Percentiles rank a stretch among this genome's conserved stretches.
Evolutionary conservation across 2,888 invertebrate species (phyloP).

Genomic region (Geotrupes spiniger): DNA sequence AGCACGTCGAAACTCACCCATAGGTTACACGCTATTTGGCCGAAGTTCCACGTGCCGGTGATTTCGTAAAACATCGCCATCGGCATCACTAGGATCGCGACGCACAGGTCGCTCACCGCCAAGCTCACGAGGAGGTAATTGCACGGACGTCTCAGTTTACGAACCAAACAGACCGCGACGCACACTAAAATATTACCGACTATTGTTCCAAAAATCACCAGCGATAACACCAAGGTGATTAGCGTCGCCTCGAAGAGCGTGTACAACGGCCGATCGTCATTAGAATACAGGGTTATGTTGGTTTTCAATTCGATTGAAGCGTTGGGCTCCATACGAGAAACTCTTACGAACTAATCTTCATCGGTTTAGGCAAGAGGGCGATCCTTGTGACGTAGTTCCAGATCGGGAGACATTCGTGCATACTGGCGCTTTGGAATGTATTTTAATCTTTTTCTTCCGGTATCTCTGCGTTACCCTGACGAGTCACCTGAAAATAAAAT

Average conservation of each 20-base stretch:
- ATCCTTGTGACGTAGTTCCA: too few species aligned
- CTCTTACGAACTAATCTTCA: slow-evolving; percentile 1
- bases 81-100: slow-evolving; percentile 95
- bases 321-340: slow-evolving; percentile 49
- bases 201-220: slow-evolving; percentile 76
- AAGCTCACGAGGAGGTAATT: slow-evolving; percentile 91
- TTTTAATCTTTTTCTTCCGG: too few species aligned
- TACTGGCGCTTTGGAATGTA: too few species aligned
- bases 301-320: slow-evolving; percentile 32
- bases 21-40: slow-evolving; percentile 85
- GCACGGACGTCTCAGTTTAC: slow-evolving; percentile 84
- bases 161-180: slow-evolving; percentile 91
- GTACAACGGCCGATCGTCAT: slow-evolving; percentile 36
- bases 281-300: slow-evolving; percentile 29
- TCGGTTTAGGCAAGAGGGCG: too few species aligned
- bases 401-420: too few species aligned
- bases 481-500: too few species aligned
- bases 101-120: slow-evolving; percentile 94
- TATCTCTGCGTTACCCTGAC: too few species aligned
- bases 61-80: slow-evolving; percentile 94
- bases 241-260: slow-evolving; percentile 58
- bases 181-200: slow-evolving; percentile 92
- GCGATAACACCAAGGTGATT: slow-evolving; percentile 69
- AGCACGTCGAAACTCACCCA: slow-evolving; percentile 98
- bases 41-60: slow-evolving; percentile 91